Base-by-base conservation (phyloP, 2,113 vertebrate species). In the Triplophysa siluroides region DNA sequence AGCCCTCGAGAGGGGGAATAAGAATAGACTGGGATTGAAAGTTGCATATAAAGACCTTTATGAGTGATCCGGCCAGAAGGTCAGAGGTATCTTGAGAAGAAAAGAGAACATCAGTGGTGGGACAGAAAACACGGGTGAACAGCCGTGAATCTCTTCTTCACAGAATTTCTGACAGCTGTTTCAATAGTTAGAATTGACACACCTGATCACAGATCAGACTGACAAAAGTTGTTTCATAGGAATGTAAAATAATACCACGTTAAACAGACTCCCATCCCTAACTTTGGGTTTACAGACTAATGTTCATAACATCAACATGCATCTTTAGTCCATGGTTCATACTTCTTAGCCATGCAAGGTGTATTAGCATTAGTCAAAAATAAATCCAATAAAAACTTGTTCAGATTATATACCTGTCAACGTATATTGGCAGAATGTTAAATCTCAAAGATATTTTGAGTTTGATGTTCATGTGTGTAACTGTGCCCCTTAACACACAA, bases 11-110 rank as follows among this genome's bases (percentile, higher is more conserved):
- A 61, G 70, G 19, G 21, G 21, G 43, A 60, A 38, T 56, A 33
- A 63, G 65, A 58, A 70, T 45, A 70, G 23, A 52, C 16, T 5
- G 33, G 21, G 79, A 67, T 56, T 65, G 79, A 74, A 77, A 70
- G 56, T 43, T 68, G 56, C 65, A 77, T 63, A 62, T 56, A 43
- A 23, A 81, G 80, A 69, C 26, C 62, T 58, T 58, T 58, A 60
- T 54, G 50, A 50, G 58, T 72, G 29, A 65, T 56, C 29, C 26
- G 69, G 68, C 72, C 58, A 75, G 43, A 75, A 63, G 58, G 21
- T 75, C 45, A 79, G 78, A 26, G 45, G 60, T 45, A 41, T 56
- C 56, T 43, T 50, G 72, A 56, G 76, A 58, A 68, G 63, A 68
- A 67, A 60, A 69, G 29, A 67, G 2, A 50, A 14, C 47, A 41